Evolutionary conservation across 2,797 vertebrate species (phyloP).

Genomic region (Oryzias sinensis): DNA sequence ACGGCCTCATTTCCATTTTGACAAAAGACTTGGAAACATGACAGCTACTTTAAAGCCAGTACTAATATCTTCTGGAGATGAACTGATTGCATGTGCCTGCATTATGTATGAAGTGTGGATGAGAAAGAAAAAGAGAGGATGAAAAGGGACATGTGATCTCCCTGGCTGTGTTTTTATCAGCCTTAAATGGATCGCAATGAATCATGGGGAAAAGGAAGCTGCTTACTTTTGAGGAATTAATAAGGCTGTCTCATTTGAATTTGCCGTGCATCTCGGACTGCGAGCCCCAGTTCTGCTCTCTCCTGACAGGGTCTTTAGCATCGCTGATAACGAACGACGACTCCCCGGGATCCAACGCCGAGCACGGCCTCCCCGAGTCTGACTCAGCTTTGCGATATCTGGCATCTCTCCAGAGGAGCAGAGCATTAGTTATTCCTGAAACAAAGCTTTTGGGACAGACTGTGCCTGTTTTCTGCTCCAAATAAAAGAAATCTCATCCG

Average conservation of each 20-base stretch:
- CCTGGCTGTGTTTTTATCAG: slow-evolving; percentile 69
- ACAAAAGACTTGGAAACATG: slow-evolving; percentile 46
- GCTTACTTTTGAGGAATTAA: slow-evolving; percentile 80
- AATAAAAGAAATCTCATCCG: slow-evolving; percentile 29
- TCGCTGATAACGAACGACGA: slow-evolving; percentile 68
- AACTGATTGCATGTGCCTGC: slow-evolving; percentile 45
- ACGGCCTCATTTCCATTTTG: slow-evolving; percentile 51
- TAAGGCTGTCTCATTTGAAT: slow-evolving; percentile 73
- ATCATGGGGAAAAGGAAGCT: slow-evolving; percentile 62
- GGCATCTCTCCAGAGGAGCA: slow-evolving; percentile 59
- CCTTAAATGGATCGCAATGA: slow-evolving; percentile 78
- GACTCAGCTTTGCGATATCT: slow-evolving; percentile 71
- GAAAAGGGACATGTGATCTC: slow-evolving; percentile 37
- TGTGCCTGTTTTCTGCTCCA: slow-evolving; percentile 20
- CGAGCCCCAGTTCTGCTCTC: slow-evolving; percentile 75
- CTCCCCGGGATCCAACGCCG: slow-evolving; percentile 72
- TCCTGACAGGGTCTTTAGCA: slow-evolving; percentile 81
- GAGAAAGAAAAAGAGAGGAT: slow-evolving; percentile 36
- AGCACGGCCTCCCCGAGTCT: slow-evolving; percentile 71
- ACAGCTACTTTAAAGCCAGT: slow-evolving; percentile 54
- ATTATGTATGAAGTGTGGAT: slow-evolving; percentile 66
- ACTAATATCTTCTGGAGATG: slow-evolving; percentile 49
- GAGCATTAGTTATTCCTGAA: slow-evolving; percentile 57
- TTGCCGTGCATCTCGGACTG: slow-evolving; percentile 58
- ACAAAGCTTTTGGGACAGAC: slow-evolving; percentile 41